Conservation (phyloP, 2,797 vertebrate genomes). For the Sebastes iracundus region DNA sequence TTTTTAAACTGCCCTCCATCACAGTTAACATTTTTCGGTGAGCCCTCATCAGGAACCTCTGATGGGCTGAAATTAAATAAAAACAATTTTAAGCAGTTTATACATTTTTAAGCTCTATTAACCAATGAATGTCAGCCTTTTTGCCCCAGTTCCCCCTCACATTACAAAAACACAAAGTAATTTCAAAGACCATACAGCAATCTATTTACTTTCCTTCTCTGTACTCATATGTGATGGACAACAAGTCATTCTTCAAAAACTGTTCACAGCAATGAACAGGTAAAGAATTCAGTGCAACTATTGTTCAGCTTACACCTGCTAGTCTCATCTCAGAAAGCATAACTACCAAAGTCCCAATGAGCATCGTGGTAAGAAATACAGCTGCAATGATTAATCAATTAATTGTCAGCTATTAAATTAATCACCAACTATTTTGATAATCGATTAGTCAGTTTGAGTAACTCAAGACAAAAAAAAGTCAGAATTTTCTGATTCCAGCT, state of each 20-base stretch:
- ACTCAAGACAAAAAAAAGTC: too few species aligned
- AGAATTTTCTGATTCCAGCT: too few species aligned
- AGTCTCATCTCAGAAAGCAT: not conserved
- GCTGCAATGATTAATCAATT: too few species aligned
- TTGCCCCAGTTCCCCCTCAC: not conserved
- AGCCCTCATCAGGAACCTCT: slow-evolving; percentile 3
- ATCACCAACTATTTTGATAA: too few species aligned
- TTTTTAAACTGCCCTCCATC: slow-evolving; percentile 20
- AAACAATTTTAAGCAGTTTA: not conserved
- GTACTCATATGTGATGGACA: not conserved
- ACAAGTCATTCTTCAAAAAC: not conserved
- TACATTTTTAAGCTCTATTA: not conserved
- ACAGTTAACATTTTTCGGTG: not conserved
- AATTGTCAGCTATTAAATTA: too few species aligned
- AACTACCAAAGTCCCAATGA: not conserved
- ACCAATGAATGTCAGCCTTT: not conserved
- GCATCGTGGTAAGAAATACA: not conserved
- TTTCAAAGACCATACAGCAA: not conserved
- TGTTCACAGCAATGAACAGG: not conserved
- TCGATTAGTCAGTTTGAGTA: too few species aligned
- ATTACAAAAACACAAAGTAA: not conserved
- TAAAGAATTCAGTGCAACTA: not conserved
- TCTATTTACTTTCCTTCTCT: not conserved
- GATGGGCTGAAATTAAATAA: slow-evolving; percentile 41
- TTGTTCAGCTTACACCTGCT: not conserved